Evolutionary conservation across 2,888 invertebrate genomes (phyloP), one percentile per base, ranked within the genome.

Genomic region (Mellilla xanthometata): DNA sequence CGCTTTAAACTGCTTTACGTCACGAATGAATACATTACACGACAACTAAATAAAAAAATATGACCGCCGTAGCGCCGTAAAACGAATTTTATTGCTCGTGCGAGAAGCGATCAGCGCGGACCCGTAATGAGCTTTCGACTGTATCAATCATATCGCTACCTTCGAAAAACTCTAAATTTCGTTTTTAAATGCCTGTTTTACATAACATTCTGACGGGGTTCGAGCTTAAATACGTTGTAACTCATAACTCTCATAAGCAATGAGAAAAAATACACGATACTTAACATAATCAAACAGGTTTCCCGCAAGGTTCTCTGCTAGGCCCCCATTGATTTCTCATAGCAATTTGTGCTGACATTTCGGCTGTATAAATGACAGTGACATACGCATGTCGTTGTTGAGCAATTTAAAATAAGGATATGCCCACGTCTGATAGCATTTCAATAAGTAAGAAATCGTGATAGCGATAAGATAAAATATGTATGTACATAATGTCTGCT

Each of bases 1-100:
- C 15, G 32, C 32, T 54, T 52, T 43, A 51, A 49, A 54, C 52
- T 47, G 43, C 43, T 52, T 38, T 46, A 49, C 49, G 45, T 52
- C 45, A 38, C 50, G 41, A 54, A 52, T 49, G 50, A 54, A 38
- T 36, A 47, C 50, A 52, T 53, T 55, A 57, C 36, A 51, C 36
- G 43, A 40, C 33, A 29, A 32, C 9, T 31, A 27, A 31, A 35
- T 39, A 45, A 41, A 46, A 45, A 45, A 35, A 45, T 35, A 45
- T 35, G 28, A 31, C 33, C 31, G 36, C 12, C 32, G 15, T 44
- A 30, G 35, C 31, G 33, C 33, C 29, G 12, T 45, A 45, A 44
- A 46, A 50, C 31, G 26, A 38, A 39, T 45, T 50, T 45, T 50
- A 50, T 39, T 32, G 19, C 27, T 11, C n/a, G 12, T 24, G 12